phyloP scores from a whole-genome alignment of 2,113 vertebrate genomes.

The Ammodytes dubius region DNA sequence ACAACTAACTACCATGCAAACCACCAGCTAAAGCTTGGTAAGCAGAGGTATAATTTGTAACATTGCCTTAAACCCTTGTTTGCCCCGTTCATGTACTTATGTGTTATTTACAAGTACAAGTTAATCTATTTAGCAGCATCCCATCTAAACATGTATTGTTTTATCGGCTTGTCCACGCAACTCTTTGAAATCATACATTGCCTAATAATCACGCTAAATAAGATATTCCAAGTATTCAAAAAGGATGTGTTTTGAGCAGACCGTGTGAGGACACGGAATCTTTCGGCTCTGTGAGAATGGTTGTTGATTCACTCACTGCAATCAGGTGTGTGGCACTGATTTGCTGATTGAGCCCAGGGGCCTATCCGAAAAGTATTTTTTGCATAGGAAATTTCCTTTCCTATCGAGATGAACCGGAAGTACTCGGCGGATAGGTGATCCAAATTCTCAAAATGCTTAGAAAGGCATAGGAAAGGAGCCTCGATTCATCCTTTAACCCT shows the following conservation, averaged over 20 bases:
- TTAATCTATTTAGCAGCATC: conserved; percentile 18
- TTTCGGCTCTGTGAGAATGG: no score
- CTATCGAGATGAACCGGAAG: no score
- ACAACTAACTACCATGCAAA: background rate
- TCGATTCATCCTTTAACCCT: no score
- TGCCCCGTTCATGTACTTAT: conserved; percentile 32
- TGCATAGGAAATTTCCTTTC: no score
- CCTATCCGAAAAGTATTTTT: no score
- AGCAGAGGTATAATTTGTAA: background rate
- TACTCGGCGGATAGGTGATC: no score
- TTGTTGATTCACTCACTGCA: no score
- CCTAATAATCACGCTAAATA: conserved; percentile 9
- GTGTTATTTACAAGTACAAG: conserved; percentile 57
- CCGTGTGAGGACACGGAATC: background rate
- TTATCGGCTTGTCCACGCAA: conserved; percentile 20
- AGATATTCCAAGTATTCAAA: conserved; percentile 12
- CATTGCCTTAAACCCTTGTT: conserved; percentile 2
- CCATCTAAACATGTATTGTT: conserved; percentile 26
- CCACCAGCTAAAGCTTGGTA: conserved; percentile 12
- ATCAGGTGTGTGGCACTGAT: no score
- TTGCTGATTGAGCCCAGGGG: no score
- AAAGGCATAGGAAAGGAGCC: no score
- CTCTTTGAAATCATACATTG: conserved; percentile 2
- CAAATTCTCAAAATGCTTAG: no score
- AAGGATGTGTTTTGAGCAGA: background rate